Evolutionary conservation across 2,113 vertebrate genomes (phyloP), one percentile per base, ranked within the genome.

Genomic region (Thinocorus orbignyianus): DNA sequence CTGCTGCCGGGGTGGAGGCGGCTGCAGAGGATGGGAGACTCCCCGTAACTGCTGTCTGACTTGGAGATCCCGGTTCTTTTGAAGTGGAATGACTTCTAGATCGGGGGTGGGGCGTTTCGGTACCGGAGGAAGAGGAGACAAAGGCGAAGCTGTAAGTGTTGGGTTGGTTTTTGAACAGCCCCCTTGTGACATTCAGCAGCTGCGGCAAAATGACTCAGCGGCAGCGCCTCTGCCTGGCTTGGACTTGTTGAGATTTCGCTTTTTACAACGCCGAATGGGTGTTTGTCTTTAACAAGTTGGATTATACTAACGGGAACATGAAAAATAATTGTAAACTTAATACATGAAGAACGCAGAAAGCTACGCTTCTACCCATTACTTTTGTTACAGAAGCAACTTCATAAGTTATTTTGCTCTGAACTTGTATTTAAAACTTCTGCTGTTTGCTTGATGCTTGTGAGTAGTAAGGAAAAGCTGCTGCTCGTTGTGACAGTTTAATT

Each of bases 81-180:
- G n/a, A 46, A 81, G 73, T 64, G 83, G 62, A 46, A 96, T 65
- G 74, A 65, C 72, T 70, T 66, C 72, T 76, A 41, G 88, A 18
- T 52, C 93, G 37, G 95, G 97, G 97, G 90, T 46, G 69, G 95
- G 78, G 93, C 87, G 76, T 41, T 65, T 30, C 30, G 86, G 22
- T 48, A 61, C 25, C 60, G 86, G 37, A 54, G 94, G 94, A 97
- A 94, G 95, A 60, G 81, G 73, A 92, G 97, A 94, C 97, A 96
- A 96, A 97, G 95, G 90, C 92, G n/a, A 46, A 52, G 76, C 90
- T 96, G 96, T 96, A 87, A 98, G 98, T 98, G 84, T 16, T 37
- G 1, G 41, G 60, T 81, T 95, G 86, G 81, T 95, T 91, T 91
- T 41, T 65, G 22, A 91, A 11, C 39, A 33, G 89, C 54, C 22